Evolutionary conservation across 2,797 vertebrate species (phyloP), one percentile per base, ranked within the genome.

Genomic region (Anas bahamensis): DNA sequence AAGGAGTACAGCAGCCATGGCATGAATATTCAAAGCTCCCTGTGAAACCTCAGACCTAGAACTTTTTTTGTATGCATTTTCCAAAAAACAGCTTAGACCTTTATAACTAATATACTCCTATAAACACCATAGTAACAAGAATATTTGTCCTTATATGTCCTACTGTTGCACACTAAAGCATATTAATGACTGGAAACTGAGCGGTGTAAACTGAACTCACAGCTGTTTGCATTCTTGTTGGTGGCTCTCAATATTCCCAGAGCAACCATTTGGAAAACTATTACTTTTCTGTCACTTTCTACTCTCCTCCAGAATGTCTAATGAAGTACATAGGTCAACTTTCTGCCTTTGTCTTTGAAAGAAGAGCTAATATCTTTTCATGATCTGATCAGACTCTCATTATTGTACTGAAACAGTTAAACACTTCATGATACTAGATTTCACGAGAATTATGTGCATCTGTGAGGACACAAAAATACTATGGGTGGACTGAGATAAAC

Each of bases 181-280:
- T 59, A 71, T 61, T 82, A 88, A 91, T 57, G 37, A 73, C 44
- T 37, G 13, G 57, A 93, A 91, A 88, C 5, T 83, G 64, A 86
- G 79, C 4, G 1, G 46, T 65, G 88, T 37, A 90, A 92, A 84
- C 48, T 79, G 64, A 91, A 82, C 61, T 61, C 53, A 31, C 71
- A 93, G 86, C 48, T 88, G 83, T 83, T 83, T 77, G 29, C 29
- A 68, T 74, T 86, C 74, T 66, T 95, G 17, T 26, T 71, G 76
- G 81, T 90, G 53, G 57, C 28, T 92, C 26, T 76, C 69, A 78
- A 1, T 74, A 88, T 65, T 94, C 89, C 78, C 93, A 77, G 33
- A 90, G 81, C 44, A 56, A 39, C 44, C 41, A 61, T 85, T 71
- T 69, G 68, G 41, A 82, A 78, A 78, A 86, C 56, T 46, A 79